phyloP scores from a whole-genome alignment of 2,113 vertebrate species.

The Anhinga rufa region DNA sequence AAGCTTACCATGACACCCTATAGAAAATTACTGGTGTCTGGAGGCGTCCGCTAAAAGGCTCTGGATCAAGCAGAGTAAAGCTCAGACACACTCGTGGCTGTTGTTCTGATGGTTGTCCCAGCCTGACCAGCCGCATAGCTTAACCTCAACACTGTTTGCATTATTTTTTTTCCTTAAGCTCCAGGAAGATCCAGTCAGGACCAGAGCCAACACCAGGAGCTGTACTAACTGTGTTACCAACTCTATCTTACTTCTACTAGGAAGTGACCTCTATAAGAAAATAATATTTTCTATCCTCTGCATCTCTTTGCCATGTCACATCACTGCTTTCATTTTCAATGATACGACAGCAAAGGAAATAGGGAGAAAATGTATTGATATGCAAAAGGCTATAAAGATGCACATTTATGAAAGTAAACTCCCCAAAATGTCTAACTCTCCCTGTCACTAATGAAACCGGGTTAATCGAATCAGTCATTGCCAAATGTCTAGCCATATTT shows the following conservation, averaged over 20 bases:
- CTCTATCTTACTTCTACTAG: background rate
- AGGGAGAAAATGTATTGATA: background rate
- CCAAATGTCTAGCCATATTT: background rate
- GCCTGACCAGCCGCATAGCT: background rate
- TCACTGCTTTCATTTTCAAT: background rate
- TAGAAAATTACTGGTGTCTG: background rate
- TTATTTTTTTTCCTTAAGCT: background rate
- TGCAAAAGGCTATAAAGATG: background rate
- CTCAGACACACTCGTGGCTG: background rate
- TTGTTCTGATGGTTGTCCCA: background rate
- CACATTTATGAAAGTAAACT: background rate
- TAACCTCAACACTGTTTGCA: background rate
- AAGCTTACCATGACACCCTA: background rate
- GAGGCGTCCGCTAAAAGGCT: background rate
- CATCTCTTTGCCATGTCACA: background rate
- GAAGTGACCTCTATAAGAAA: background rate
- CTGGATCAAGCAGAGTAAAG: background rate
- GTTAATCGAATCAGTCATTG: background rate
- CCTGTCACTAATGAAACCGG: background rate
- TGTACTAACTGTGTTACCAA: background rate
- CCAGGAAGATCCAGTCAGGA: background rate
- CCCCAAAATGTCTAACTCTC: background rate
- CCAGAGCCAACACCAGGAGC: background rate
- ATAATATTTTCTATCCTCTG: background rate
- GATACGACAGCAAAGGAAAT: background rate